Base-by-base conservation (phyloP, 2,888 invertebrate species). In the Melitaea athalia region DNA sequence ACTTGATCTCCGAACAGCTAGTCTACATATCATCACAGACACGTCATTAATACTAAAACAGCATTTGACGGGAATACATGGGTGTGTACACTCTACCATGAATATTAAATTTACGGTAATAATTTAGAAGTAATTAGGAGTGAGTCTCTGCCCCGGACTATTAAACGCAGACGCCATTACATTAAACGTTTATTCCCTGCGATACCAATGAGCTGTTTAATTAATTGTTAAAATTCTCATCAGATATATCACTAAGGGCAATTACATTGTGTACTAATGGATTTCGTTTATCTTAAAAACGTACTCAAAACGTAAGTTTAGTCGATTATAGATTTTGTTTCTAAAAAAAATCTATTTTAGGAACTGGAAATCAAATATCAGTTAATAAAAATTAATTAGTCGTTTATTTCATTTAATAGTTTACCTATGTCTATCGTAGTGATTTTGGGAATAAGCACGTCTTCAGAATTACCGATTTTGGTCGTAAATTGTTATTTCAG, bases 161-260 rank as follows among this genome's bases (percentile, higher is more conserved):
- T 89, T 86, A 89, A 87, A 81, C 79, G 82, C 89, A 89, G 88
- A 81, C 85, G 82, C 80, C 81, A 80, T 84, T 83, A 81, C 84
- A 66, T 59, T 63, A 57, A 68, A 68, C 63, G 81, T 84, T 85
- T 84, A 85, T 85, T 83, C 81, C 78, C 81, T 80, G 79, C 81
- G 73, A 83, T 78, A 78, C 79, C 78, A 78, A 79, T 75, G 76
- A 82, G 77, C 76, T 79, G 81, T 83, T 84, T 83, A 83, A 85
- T 86, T 83, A 74, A 76, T 75, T 76, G 73, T 76, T 73, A 72
- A 75, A 73, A 72, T 70, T 63, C 72, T 72, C 57, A 70, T 69
- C 63, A 68, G 69, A 72, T 72, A 70, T 70, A 75, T 70, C 67
- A 67, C 69, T 64, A 63, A 63, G 42, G 66, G 69, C 64, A 64